Evolutionary conservation across 2,797 vertebrate species (phyloP).

Genomic region (Gymnodraco acuticeps): DNA sequence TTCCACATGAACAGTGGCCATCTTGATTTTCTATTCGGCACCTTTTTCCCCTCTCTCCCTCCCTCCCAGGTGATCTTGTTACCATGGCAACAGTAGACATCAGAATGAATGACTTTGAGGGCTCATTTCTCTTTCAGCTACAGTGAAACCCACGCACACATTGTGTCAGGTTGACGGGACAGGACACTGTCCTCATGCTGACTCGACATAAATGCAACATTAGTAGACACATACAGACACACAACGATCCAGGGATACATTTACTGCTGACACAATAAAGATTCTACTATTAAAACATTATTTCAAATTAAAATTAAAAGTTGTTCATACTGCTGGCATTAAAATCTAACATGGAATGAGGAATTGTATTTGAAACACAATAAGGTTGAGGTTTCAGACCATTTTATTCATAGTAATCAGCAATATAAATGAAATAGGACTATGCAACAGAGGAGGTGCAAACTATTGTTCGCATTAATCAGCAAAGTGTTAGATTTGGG

Average conservation of each 20-base stretch:
- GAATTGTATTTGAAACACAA: neutral
- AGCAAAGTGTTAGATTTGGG: conserved; percentile 1
- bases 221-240: neutral
- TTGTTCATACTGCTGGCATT: neutral
- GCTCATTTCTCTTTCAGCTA: conserved; percentile 22
- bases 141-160: neutral
- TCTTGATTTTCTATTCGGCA: conserved; percentile 18
- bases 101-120: conserved; percentile 49
- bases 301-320: neutral
- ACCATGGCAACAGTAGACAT: conserved; percentile 73
- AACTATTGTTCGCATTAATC: neutral
- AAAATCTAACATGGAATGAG: neutral
- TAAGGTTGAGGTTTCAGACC: neutral
- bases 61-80: conserved; percentile 63
- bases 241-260: neutral
- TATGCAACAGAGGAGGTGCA: neutral
- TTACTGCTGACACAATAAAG: neutral
- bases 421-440: neutral
- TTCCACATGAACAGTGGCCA: conserved; percentile 28
- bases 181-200: conserved; percentile 20
- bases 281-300: neutral
- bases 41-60: neutral
- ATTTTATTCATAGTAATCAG: neutral
- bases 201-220: conserved; percentile 29
- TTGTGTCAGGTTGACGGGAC: conserved; percentile 28